phyloP scores from a whole-genome alignment of 2,797 vertebrate genomes.

The Nannoperca obscura region DNA sequence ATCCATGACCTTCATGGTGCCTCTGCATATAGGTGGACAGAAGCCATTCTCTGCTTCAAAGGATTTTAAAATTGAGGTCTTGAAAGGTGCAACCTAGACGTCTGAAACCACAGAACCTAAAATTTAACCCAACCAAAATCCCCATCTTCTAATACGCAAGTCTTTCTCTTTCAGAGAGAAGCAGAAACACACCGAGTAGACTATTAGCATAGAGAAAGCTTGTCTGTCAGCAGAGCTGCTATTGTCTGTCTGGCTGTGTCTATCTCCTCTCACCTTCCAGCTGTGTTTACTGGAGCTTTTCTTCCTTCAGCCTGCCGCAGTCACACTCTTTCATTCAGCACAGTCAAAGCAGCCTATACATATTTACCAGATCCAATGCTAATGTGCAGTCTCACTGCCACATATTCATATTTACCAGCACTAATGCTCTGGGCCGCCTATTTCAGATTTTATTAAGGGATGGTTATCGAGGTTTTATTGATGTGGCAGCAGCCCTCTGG shows the following conservation, averaged over 20 bases:
- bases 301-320: constrained; percentile 35
- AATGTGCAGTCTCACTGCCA: constrained; percentile 36
- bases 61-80: constrained; percentile 81
- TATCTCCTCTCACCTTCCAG: constrained; percentile 48
- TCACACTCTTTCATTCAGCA: constrained; percentile 61
- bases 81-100: constrained; percentile 64
- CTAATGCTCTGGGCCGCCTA: constrained; percentile 45
- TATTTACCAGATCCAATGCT: constrained; percentile 53
- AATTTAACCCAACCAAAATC: constrained; percentile 43
- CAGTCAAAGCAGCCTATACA: constrained; percentile 48
- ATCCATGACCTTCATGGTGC: constrained; percentile 68
- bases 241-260: constrained; percentile 57
- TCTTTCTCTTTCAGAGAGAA: constrained; percentile 32
- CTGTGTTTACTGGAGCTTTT: constrained; percentile 52
- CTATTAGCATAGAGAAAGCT: constrained; percentile 66
- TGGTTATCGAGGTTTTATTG: constrained; percentile 69
- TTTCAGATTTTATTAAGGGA: constrained; percentile 64
- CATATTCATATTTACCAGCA: constrained; percentile 59
- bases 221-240: constrained; percentile 50
- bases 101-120: constrained; percentile 41
- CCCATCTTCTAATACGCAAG: constrained; percentile 25
- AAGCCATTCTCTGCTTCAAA: constrained; percentile 82
- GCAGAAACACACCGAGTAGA: constrained; percentile 2
- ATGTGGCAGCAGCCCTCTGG: constrained; percentile 66
- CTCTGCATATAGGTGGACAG: constrained; percentile 68